Conservation (phyloP, 2,797 vertebrate genomes). For the Sparus aurata region DNA sequence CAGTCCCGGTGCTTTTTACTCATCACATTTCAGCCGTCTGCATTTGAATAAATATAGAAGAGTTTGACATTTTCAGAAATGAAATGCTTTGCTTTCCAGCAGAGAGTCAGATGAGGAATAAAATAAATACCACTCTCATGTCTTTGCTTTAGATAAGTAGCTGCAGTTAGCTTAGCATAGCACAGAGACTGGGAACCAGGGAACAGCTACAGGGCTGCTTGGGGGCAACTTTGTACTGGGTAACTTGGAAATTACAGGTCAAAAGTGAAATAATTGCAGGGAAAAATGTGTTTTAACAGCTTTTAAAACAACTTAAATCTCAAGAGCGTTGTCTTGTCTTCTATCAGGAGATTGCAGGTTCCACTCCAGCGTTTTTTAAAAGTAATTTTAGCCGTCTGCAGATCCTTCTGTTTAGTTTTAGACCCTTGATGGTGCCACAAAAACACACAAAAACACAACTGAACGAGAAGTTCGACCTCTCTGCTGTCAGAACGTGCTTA, state of each 20-base stretch:
- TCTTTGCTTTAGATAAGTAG: background rate
- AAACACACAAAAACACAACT: constrained; percentile 11
- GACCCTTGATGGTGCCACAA: constrained; percentile 2
- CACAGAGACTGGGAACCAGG: background rate
- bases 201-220: background rate
- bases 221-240: background rate
- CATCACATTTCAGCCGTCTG: background rate
- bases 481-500: constrained; percentile 24
- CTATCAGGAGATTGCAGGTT: background rate
- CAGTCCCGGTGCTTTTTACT: background rate
- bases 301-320: background rate
- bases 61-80: too few species aligned
- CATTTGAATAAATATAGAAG: too few species aligned
- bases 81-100: background rate
- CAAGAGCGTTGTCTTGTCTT: background rate
- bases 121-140: background rate
- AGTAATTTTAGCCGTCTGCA: background rate
- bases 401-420: background rate
- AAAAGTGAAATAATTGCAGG: background rate
- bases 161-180: background rate
- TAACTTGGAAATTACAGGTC: background rate
- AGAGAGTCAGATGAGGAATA: background rate
- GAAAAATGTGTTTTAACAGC: background rate
- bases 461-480: constrained; percentile 13
- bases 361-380: background rate